phyloP scores from a whole-genome alignment of 2,113 vertebrate species.

The Bombycilla garrulus region DNA sequence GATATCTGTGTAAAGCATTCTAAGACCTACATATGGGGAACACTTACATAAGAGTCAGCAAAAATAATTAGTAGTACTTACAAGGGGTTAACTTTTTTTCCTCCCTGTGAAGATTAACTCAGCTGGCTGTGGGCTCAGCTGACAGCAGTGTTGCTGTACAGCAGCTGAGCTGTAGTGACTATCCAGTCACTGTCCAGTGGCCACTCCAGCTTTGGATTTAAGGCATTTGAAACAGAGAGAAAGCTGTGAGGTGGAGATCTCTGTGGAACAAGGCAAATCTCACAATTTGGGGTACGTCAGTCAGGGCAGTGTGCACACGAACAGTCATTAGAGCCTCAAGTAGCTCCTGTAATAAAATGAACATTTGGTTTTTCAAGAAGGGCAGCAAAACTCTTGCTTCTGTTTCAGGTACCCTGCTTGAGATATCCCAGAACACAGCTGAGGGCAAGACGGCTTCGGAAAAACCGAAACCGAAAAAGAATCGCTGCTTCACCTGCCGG shows the following conservation, averaged over 20 bases:
- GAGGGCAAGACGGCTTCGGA: constrained; percentile 81
- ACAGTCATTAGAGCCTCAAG: neutral
- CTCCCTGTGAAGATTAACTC: neutral
- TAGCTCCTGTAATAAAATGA: neutral
- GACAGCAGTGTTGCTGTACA: neutral
- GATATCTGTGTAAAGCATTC: constrained; percentile 37
- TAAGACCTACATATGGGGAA: constrained; percentile 46
- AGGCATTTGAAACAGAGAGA: neutral
- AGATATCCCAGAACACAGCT: constrained; percentile 74
- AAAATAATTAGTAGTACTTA: constrained; percentile 43
- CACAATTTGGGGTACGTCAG: neutral
- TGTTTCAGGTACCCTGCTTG: constrained; percentile 72
- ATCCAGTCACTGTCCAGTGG: neutral
- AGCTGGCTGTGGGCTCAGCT: neutral
- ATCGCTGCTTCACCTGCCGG: constrained; percentile 87
- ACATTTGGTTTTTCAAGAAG: neutral
- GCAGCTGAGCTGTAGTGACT: neutral
- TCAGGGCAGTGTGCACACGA: neutral
- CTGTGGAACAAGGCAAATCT: neutral
- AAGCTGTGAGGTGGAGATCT: neutral
- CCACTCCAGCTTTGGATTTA: neutral
- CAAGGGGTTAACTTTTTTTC: constrained; percentile 36
- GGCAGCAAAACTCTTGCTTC: neutral
- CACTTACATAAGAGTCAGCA: constrained; percentile 46
- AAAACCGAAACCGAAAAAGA: constrained; percentile 83